Evolutionary conservation across 1,140 invertebrate genomes (phyloP).

Genomic region (Cyphomyrmex costatus): DNA sequence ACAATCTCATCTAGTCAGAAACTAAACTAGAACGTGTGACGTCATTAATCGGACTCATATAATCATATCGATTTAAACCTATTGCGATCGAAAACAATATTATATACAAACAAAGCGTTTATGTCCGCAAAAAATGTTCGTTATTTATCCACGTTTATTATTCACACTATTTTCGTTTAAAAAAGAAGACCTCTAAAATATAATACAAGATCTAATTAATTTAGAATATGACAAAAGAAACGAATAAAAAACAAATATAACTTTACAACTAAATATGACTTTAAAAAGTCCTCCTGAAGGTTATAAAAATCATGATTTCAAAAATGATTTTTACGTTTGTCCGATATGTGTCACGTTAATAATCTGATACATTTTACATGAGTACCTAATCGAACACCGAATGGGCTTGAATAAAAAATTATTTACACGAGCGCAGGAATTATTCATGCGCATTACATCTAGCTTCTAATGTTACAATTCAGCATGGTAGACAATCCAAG

Average conservation of each 20-base stretch:
- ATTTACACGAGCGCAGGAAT: slow-evolving; percentile 20
- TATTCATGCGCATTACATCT: slow-evolving; percentile 21
- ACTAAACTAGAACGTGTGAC: too few species aligned
- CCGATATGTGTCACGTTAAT: not conserved
- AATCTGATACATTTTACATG: not conserved
- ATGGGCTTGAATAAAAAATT: slow-evolving; percentile 3
- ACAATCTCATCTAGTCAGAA: too few species aligned
- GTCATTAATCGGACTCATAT: too few species aligned
- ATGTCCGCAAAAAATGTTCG: not conserved
- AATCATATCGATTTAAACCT: too few species aligned
- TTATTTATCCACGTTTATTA: too few species aligned
- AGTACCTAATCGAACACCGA: not conserved
- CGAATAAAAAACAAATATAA: not conserved
- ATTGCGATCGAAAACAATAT: not conserved
- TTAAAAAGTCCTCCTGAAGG: not conserved
- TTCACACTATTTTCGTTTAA: not conserved
- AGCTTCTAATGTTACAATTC: not conserved
- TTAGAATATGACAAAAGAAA: not conserved
- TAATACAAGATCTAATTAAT: not conserved
- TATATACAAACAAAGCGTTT: slow-evolving; percentile 2
- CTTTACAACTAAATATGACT: not conserved
- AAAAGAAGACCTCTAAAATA: not conserved
- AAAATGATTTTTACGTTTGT: not conserved
- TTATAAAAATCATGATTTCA: not conserved
- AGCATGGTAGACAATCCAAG: not conserved